These are phyloP conservation scores for Strix aluco DNA, from an alignment of 2,113 vertebrate species.

Conservation along the genomic window DNA sequence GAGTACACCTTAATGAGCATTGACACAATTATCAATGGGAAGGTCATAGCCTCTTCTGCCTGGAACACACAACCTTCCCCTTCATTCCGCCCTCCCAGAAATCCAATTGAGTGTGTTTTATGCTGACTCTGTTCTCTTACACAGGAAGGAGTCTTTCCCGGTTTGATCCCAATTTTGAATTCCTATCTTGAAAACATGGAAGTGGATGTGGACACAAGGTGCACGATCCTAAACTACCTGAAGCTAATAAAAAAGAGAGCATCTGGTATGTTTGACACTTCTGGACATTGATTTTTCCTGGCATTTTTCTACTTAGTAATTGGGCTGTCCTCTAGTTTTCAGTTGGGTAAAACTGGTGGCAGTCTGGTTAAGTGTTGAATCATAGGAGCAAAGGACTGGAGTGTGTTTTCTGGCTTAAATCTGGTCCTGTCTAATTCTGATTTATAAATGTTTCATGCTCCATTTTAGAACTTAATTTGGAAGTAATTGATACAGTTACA, in stretches of 20 bases:
- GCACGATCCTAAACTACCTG: slow-evolving; percentile 96
- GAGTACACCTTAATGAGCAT: slow-evolving; percentile 94
- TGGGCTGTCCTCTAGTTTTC: neutral
- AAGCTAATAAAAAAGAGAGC: slow-evolving; percentile 98
- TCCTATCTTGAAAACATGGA: slow-evolving; percentile 98
- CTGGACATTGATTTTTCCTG: neutral
- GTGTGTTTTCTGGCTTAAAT: neutral
- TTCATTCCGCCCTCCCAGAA: neutral
- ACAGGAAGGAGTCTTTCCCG: slow-evolving; percentile 95
- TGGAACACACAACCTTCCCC: neutral
- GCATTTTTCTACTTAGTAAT: neutral
- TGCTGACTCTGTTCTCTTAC: slow-evolving; percentile 8
- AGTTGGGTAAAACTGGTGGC: neutral
- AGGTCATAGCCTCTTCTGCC: slow-evolving; percentile 75
- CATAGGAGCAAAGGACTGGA: neutral
- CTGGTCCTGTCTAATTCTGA: neutral
- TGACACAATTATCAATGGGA: slow-evolving; percentile 98
- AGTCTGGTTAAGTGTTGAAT: neutral
- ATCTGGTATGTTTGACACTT: slow-evolving; percentile 80
- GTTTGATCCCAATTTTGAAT: slow-evolving; percentile 95
- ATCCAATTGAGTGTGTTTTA: neutral
- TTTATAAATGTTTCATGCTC: neutral
- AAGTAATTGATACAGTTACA: neutral
- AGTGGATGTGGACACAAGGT: slow-evolving; percentile 96
- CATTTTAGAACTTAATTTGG: neutral